Evolutionary conservation across 92 coral and sea anemone species (phyloP), one percentile per base, ranked within the genome.

Genomic region (Porites evermanni): DNA sequence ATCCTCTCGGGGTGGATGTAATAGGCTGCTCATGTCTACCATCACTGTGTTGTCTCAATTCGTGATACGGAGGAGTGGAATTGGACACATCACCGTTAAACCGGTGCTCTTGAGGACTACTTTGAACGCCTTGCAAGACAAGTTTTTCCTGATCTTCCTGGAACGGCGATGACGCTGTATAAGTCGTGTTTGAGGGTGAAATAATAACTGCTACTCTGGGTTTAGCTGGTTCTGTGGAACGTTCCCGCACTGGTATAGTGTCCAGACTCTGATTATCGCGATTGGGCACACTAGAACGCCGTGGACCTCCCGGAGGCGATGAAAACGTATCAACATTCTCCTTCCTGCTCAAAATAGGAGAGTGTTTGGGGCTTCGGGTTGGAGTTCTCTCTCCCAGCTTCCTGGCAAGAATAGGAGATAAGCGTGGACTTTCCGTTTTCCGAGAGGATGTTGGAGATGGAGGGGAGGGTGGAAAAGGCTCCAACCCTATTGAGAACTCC

Each of bases 371-470:
- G 82, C 83, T 85, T 21, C 68, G 64, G 9, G 72, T 67, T 4
- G 74, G 19, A 10, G 88, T 69, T n/a, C 68, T 75, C 21, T 85
- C 82, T 67, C 78, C 83, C 24, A 76, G 18, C 84, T 69, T 77
- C 12, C 88, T 77, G 59, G 77, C 67, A 13, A 78, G 70, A 29
- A 77, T 19, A 16, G 88, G 88, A 13, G 92, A 88, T 21, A 74
- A 69, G 21, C 84, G 91, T 2, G 91, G 81, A 59, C 90, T 84
- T 11, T 76, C 77, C 2, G 91, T 85, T 53, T 85, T 72, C 51
- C 78, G 61, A 47, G 79, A 64, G 54, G 83, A 38, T 0, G 84
- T 13, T 1, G 92, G 81, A 12, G 89, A 86, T 14, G 93, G 90
- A 19, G 93, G 84, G n/a, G 77, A 84, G 16, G 72, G 77, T 21